Evolutionary conservation across 2,113 vertebrate species (phyloP).

Genomic region (Ancistrus triradiatus): DNA sequence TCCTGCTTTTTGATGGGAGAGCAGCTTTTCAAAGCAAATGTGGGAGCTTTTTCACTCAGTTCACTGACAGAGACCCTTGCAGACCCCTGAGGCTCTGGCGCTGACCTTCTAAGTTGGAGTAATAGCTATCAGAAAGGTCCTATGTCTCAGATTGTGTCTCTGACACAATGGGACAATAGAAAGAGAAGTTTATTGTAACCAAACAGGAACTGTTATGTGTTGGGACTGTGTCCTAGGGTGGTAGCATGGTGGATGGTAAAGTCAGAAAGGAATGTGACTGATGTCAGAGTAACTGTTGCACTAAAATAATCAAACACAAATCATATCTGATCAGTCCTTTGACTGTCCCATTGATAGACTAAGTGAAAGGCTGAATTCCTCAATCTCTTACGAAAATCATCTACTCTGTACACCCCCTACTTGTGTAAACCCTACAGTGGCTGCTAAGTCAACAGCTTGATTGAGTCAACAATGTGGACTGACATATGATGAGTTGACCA

Average conservation of each 20-base stretch:
- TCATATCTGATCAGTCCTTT: too few species aligned
- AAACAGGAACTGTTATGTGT: neutral
- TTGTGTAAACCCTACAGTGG: neutral
- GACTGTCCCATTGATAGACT: too few species aligned
- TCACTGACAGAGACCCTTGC: constrained; percentile 64
- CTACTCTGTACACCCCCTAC: neutral
- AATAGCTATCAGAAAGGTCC: neutral
- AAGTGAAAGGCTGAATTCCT: too few species aligned
- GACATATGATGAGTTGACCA: constrained; percentile 14
- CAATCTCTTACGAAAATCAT: too few species aligned
- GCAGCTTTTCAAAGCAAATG: constrained; percentile 69
- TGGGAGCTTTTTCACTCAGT: constrained; percentile 67
- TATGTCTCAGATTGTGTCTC: neutral
- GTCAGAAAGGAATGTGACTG: too few species aligned
- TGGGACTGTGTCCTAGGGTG: neutral
- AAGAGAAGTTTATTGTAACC: neutral
- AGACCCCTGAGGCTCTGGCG: constrained; percentile 12
- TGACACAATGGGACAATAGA: neutral
- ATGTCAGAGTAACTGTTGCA: too few species aligned
- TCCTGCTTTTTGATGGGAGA: constrained; percentile 65
- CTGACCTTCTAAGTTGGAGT: neutral
- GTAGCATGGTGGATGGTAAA: neutral
- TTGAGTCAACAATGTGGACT: neutral
- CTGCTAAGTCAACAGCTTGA: constrained; percentile 5
- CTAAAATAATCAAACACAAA: too few species aligned